These are phyloP conservation scores for Apotomis capreana DNA, from an alignment of 2,888 invertebrate genomes.

Conservation along the genomic window DNA sequence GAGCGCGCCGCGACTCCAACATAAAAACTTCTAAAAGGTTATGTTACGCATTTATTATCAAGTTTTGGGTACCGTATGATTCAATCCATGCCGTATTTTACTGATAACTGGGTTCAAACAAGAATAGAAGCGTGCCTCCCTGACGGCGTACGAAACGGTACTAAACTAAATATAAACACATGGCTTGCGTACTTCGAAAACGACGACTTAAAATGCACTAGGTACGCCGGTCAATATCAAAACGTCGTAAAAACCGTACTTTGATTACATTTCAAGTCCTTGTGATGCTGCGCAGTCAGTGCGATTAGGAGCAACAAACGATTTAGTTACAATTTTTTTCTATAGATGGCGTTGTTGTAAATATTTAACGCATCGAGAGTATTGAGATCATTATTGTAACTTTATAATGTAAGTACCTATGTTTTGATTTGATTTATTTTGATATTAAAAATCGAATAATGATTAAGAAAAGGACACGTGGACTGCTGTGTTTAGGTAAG, in stretches of 20 bases:
- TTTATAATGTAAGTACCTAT: too few relatives aligned
- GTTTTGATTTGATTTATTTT: too few relatives aligned
- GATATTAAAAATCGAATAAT: too few relatives aligned
- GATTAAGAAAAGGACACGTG: too few relatives aligned
- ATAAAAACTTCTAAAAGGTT: not conserved
- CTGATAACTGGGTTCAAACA: not conserved
- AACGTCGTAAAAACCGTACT: not conserved
- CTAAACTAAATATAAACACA: slow-evolving; percentile 35
- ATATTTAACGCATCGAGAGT: not conserved
- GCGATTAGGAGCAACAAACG: not conserved
- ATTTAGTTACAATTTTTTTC: not conserved
- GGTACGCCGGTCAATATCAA: not conserved
- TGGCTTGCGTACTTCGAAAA: slow-evolving; percentile 15
- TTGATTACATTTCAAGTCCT: not conserved
- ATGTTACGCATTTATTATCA: not conserved
- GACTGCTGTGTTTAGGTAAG: too few relatives aligned
- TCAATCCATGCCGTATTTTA: not conserved
- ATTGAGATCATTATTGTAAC: not conserved
- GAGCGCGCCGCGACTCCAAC: not conserved
- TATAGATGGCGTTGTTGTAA: not conserved
- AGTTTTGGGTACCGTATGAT: not conserved
- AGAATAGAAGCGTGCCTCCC: not conserved
- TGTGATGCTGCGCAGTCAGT: not conserved
- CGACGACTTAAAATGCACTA: not conserved
- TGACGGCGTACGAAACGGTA: not conserved